Evolutionary conservation across 2,113 vertebrate species (phyloP).

Genomic region (Micronycteris hirsuta): DNA sequence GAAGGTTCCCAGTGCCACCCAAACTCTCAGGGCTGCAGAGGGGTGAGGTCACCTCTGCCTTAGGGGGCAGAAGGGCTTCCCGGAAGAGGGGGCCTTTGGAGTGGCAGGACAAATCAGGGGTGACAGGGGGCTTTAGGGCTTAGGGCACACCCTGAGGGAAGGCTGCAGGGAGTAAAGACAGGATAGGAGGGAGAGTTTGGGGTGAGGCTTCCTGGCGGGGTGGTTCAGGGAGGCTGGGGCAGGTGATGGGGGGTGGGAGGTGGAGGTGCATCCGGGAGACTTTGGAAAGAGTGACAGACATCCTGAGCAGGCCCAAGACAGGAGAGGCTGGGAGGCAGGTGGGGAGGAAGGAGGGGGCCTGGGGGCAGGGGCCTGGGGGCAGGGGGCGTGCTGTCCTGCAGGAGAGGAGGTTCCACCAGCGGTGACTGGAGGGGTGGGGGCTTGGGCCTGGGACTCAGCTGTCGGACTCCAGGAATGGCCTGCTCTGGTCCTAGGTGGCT

Average conservation of each 20-base stretch:
- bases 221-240: neutral
- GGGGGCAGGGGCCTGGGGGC: neutral
- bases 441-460: neutral
- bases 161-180: neutral
- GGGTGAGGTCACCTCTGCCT: no score
- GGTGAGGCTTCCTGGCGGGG: neutral
- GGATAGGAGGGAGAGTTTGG: accelerated
- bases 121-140: neutral
- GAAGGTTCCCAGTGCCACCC: neutral
- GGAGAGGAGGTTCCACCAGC: accelerated
- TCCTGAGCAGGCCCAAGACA: accelerated
- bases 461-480: no score
- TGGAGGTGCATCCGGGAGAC: accelerated
- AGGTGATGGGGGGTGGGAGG: neutral
- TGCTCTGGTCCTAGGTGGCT: constrained; percentile 21
- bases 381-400: accelerated
- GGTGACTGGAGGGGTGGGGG: neutral
- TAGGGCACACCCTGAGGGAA: neutral
- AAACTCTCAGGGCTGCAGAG: neutral
- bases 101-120: neutral
- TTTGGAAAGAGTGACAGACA: neutral
- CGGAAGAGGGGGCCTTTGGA: no score
- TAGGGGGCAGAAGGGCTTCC: neutral
- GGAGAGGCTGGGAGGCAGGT: neutral
- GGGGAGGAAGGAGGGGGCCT: no score